Evolutionary conservation across 2,888 invertebrate species (phyloP), one percentile per base, ranked within the genome.

Genomic region (Ernsta delagoae): DNA sequence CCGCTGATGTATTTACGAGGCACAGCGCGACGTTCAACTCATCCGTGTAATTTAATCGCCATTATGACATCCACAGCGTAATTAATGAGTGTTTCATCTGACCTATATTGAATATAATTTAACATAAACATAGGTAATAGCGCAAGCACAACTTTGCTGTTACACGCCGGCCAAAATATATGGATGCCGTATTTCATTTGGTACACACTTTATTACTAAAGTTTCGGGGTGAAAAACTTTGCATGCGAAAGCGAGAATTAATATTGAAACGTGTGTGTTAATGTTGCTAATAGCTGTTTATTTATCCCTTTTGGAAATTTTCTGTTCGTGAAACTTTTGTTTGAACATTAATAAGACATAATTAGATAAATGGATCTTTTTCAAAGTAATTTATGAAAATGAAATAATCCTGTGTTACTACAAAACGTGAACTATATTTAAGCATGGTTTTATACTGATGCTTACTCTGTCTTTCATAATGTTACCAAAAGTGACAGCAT

Each of bases 1-100:
- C 86, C 83, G 68, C 83, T 89, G 87, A 88, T 83, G 81, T 87
- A 88, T 89, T 88, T 89, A 88, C 85, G 88, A 85, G 76, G 72
- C 74, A 77, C 74, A 74, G 78, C 77, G 72, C 78, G 82, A 84
- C 84, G 80, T 78, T 72, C 71, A 62, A 68, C 79, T 81, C 84
- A 80, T 79, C 83, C 86, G 80, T 82, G 82, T 83, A 86, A 88
- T 88, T 87, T 85, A 84, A 87, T 87, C 83, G 79, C 81, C 78
- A 85, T 85, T 86, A 86, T 87, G 82, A 85, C 81, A 79, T 81
- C 75, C 71, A 72, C 75, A 71, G 66, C 72, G 81, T 83, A 85
- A 85, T 85, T 84, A 86, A 87, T 84, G 82, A 82, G 77, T 78
- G 77, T 82, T 81, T 77, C 78, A 74, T 73, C 74, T 75, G 75